Evolutionary conservation across 2,888 invertebrate genomes (phyloP).

Genomic region (Archaeoteleia sp.): DNA sequence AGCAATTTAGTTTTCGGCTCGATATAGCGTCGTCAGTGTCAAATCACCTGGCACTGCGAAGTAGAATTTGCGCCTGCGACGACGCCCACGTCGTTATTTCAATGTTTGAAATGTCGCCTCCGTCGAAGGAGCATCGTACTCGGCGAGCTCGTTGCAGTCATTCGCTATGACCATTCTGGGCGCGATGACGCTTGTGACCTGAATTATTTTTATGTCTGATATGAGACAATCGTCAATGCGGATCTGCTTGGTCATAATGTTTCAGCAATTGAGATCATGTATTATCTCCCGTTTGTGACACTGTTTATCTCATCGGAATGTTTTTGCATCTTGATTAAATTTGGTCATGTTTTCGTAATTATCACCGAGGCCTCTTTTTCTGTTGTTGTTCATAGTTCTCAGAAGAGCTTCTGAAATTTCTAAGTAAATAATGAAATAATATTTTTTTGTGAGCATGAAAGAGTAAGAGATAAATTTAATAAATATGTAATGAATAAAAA

Average conservation of each 20-base stretch:
- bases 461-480: no score
- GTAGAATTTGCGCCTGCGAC: constrained; percentile 30
- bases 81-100: constrained; percentile 35
- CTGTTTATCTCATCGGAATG: no score
- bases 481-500: no score
- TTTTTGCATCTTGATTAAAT: background rate
- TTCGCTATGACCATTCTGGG: constrained; percentile 12
- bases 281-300: no score
- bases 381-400: no score
- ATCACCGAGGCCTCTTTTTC: no score
- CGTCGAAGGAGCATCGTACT: constrained; percentile 44
- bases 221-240: background rate
- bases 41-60: constrained; percentile 47
- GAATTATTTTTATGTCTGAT: constrained; percentile 22
- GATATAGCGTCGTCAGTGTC: constrained; percentile 50
- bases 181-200: constrained; percentile 27
- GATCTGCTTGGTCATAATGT: background rate
- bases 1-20: constrained; percentile 39
- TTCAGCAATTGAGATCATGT: background rate
- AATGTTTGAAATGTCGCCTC: constrained; percentile 45
- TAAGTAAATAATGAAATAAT: no score
- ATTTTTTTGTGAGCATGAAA: no score
- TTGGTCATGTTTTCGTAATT: no score
- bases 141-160: constrained; percentile 6
- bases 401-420: no score